Conservation (phyloP, 1,140 invertebrate genomes). For the Euwallacea fornicatus region DNA sequence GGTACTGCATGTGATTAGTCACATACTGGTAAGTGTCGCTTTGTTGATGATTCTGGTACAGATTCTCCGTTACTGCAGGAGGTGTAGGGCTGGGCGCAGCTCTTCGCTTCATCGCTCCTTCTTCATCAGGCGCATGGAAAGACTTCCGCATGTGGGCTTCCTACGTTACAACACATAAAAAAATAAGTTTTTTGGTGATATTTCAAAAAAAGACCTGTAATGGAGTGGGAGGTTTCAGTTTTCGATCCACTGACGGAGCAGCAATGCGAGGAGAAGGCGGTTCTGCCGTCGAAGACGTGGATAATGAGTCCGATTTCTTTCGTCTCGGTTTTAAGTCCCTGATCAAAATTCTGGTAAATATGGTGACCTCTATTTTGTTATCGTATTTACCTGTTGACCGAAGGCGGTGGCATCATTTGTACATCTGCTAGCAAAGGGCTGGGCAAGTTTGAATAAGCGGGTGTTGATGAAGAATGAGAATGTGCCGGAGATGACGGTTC, state of each 20-base stretch:
- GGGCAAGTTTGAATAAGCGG: constrained; percentile 62
- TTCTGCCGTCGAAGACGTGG: constrained; percentile 54
- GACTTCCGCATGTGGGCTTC: constrained; percentile 43
- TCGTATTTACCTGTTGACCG: constrained; percentile 59
- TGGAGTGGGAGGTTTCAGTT: constrained; percentile 50
- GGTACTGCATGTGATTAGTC: constrained; percentile 63
- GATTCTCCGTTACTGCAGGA: constrained; percentile 44
- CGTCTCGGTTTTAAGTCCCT: constrained; percentile 72
- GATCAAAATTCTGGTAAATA: constrained; percentile 50
- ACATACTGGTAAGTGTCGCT: constrained; percentile 42
- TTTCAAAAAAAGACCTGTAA: constrained; percentile 38
- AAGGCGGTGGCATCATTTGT: constrained; percentile 71
- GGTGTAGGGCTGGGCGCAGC: constrained; percentile 60
- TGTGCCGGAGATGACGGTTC: constrained; percentile 59
- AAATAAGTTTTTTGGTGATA: not conserved
- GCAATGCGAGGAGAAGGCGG: constrained; percentile 55
- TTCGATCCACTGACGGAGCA: constrained; percentile 53
- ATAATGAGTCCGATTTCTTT: constrained; percentile 62
- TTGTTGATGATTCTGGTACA: constrained; percentile 35
- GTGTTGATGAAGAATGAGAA: constrained; percentile 58
- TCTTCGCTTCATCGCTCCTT: constrained; percentile 50
- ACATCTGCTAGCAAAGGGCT: constrained; percentile 57
- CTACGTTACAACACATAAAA: constrained; percentile 20
- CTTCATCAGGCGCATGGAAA: constrained; percentile 40
- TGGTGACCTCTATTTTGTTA: not conserved